Evolutionary conservation across 1,140 invertebrate genomes (phyloP), one percentile per base, ranked within the genome.

Genomic region (Drosophila parvula): DNA sequence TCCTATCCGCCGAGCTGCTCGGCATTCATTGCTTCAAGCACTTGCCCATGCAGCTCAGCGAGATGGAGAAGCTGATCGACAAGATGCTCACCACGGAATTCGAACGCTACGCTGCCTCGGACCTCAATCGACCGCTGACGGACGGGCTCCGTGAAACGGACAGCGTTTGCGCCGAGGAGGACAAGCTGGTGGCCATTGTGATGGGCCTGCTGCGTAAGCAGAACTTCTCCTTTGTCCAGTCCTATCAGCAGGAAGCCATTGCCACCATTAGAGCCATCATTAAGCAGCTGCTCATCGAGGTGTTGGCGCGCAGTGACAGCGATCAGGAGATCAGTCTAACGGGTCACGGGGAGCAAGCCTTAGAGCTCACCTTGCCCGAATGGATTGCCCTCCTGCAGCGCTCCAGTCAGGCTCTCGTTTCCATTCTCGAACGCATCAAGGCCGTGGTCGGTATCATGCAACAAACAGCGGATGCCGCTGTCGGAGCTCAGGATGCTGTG

Each of bases 11-110:
- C 78, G 97, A 99, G 92, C 93, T 99, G 48, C 95, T 96, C 63
- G 98, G 98, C 30, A 95, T 99, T 48, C 96, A 97, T 85, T 97
- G 98, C 92, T 98, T 99, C 91, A 96, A 98, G 90, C 98, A 99
- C 93, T 93, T 99, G 73, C 96, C 97, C 75, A 97, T 97, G 48
- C 98, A 99, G 93, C 93, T 99, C n/a, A 96, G 95, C 68, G 99
- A 99, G 94, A 97, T 99, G 95, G 96, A 98, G 85, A 96, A 97
- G 90, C 93, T 99, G 6, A 99, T 99, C 81, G 97, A 99, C 84
- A 98, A 98, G 93, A 98, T 99, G 97, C 94, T 99, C 71, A 96
- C 96, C 55, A 97, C 97, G 50, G 99, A 99, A 92, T 99, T 99
- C 93, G 96, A 97, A 85, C 95, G 96, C 77, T 98, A 98, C 92